Evolutionary conservation across 1,140 invertebrate genomes (phyloP), one percentile per base, ranked within the genome.

Genomic region (Cyphomyrmex costatus): DNA sequence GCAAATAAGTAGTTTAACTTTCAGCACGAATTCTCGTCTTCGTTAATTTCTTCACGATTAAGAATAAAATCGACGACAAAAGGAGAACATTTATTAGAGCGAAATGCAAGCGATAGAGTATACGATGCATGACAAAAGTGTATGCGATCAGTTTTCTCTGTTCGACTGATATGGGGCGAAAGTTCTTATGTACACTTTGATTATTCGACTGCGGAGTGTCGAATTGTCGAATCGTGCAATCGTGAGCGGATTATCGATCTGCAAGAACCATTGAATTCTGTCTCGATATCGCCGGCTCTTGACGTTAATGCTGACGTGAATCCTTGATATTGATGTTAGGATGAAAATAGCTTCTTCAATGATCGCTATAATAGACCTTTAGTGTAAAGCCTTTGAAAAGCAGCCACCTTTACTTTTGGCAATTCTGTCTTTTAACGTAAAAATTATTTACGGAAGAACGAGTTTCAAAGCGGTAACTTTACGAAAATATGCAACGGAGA

Each of bases 51-150:
- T 49, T 16, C 46, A 16, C 33, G 63, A 53, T 56, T 27, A n/a
- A 53, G 30, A 3, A 71, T 71, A 21, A 24, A 30, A 21, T 36
- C 46, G 51, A n/a, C 53, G 68, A 73, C 49, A 61, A 83, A 36
- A 58, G 42, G 19, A 60, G 27, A 73, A 53, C 24, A 36, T 73
- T 42, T 74, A 83, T 83, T 83, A 83, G 79, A 83, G 68, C 79
- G 79, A 53, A 83, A 83, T 83, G 53, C 68, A 12, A 27, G 24
- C 68, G 36, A 74, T 74, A 49, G n/a, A 73, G 68, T 36, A 30
- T 82, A 51, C 66, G 36, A 82, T 49, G 14, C 6, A 61, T 30
- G 77, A 70, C 46, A 71, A 80, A 80, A 80, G 60, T 53, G 7
- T 12, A 27, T 8, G 12, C 36, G 14, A 14, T 4, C 27, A 49